phyloP scores from a whole-genome alignment of 2,113 vertebrate genomes.

The Aldabrachelys gigantea region DNA sequence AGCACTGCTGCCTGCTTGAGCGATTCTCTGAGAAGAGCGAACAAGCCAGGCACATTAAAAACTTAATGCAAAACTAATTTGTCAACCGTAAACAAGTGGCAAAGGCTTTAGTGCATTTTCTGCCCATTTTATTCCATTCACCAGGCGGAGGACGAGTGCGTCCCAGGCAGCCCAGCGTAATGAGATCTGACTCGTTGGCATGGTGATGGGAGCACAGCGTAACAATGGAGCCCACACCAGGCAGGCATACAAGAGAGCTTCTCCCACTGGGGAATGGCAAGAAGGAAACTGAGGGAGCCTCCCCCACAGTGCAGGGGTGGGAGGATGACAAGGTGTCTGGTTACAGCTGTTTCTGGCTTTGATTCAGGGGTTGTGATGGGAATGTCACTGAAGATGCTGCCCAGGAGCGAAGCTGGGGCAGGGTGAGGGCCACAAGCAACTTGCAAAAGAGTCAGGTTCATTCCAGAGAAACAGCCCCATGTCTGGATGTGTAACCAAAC shows the following conservation, averaged over 20 bases:
- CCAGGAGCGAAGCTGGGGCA: neutral
- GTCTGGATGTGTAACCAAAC: fast-evolving
- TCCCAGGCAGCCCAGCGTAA: neutral
- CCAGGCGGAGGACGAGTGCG: fast-evolving
- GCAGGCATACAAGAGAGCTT: neutral
- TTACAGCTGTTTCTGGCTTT: neutral
- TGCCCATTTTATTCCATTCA: neutral
- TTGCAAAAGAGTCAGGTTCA: neutral
- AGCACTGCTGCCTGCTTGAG: neutral
- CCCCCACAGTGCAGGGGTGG: fast-evolving
- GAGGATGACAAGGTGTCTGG: neutral
- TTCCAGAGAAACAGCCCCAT: neutral
- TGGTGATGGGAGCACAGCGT: fast-evolving
- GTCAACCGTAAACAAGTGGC: slow-evolving; percentile 1
- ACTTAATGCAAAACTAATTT: slow-evolving; percentile 27
- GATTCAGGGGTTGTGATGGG: neutral
- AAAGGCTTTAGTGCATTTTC: slow-evolving; percentile 16
- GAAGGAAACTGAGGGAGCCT: neutral
- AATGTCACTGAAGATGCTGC: neutral
- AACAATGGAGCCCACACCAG: neutral
- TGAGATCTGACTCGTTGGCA: neutral
- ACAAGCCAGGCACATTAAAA: neutral
- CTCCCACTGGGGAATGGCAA: neutral
- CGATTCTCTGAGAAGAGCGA: neutral
- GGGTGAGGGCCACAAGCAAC: neutral